A percentile compares a stretch with the other conserved stretches of the same genome.
phyloP scores from a whole-genome alignment of 2,888 invertebrate species.

The Dexiosoma caninum region DNA sequence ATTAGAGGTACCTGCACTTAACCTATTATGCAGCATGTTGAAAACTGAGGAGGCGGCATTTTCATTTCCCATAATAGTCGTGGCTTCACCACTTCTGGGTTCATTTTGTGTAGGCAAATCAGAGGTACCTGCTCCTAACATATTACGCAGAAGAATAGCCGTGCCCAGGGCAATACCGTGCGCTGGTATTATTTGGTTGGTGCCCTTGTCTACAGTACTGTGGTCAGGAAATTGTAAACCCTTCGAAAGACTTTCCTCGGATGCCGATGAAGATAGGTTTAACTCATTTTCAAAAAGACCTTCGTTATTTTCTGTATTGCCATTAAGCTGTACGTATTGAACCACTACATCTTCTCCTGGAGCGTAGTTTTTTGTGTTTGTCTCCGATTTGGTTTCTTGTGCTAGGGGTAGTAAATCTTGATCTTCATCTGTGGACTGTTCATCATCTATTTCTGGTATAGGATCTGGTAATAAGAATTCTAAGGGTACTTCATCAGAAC shows the following conservation, averaged over 20 bases:
- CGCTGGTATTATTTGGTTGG: no score
- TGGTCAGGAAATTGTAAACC: constrained; percentile 75
- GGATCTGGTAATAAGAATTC: constrained; percentile 76
- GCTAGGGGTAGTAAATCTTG: constrained; percentile 69
- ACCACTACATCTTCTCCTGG: constrained; percentile 24
- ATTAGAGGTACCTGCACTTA: no score
- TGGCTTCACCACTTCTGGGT: no score
- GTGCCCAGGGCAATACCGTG: no score
- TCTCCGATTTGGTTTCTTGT: constrained; percentile 21
- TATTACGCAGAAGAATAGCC: no score
- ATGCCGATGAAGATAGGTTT: constrained; percentile 75
- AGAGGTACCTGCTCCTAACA: no score
- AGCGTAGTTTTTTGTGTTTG: constrained; percentile 41
- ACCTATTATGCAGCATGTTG: no score
- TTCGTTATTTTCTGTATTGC: constrained; percentile 70
- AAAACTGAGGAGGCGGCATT: no score
- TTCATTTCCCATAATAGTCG: no score
- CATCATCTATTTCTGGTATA: constrained; percentile 77
- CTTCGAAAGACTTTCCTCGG: constrained; percentile 76
- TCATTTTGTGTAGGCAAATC: no score
- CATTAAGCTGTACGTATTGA: constrained; percentile 38
- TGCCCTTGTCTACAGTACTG: no score
- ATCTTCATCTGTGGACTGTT: constrained; percentile 73
- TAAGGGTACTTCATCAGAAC: constrained; percentile 76
- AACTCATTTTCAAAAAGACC: constrained; percentile 76